Base-by-base conservation (phyloP, 2,888 invertebrate genomes). In the Adela reaumurella region DNA sequence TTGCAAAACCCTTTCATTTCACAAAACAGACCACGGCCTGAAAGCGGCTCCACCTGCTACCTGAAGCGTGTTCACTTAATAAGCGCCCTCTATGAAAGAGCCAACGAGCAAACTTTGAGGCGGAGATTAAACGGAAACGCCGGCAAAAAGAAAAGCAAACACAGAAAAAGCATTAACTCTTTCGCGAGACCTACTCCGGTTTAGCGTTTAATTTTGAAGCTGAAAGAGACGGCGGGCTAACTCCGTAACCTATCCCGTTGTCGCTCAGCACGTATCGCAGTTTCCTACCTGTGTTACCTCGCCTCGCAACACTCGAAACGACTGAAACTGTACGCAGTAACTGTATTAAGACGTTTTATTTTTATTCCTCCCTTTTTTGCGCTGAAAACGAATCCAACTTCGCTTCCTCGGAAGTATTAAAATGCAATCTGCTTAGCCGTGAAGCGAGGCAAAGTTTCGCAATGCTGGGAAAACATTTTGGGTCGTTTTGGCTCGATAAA, bases 81-180 rank as follows among this genome's bases (percentile, higher is more conserved):
- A 35, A 35, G 35, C n/a, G n/a, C n/a, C 3, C 35, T 14, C 35
- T 14, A 14, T 14, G n/a, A 35, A 35, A 8, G 35, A 35, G 35
- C 35, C 35, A 35, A 35, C 20, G 43, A 20, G 50, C 48, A 46
- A 52, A 52, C 46, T 50, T 49, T 46, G 43, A 48, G 17, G 47
- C 49, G 43, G 43, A 52, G 52, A 50, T 50, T 52, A 50, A 52
- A 52, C 46, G 50, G 45, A 46, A n/a, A 48, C 43, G 48, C 45
- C 48, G 47, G 47, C 62, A 62, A 67, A 70, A 64, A 64, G 62
- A 59, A 64, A 62, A 59, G 66, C 65, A 68, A 72, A 74, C 73
- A 73, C 62, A 65, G 68, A 67, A 74, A 73, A 62, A 68, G 68
- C 69, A 73, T 73, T 72, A 71, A 67, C 67, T 66, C 67, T 67